Evolutionary conservation across 2,888 invertebrate genomes (phyloP), one percentile per base, ranked within the genome.

Genomic region (Agonopterix arenella): DNA sequence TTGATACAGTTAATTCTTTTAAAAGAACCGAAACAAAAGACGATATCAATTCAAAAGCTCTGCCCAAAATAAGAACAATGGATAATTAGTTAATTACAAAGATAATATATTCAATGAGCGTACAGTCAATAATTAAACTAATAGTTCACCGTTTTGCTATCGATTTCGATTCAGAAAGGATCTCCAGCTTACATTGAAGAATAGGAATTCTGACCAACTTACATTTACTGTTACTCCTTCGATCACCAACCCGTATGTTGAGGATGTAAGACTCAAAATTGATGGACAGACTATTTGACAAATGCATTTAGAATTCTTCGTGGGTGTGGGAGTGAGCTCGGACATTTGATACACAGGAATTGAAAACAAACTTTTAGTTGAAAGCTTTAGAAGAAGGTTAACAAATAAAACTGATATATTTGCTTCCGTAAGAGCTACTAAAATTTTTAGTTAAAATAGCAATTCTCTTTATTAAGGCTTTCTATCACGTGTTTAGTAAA

Each of bases 311-410:
- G 37, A 38, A 11, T 44, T 44, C 37, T 8, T 37, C n/a, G 2
- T 37, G 41, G 11, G 58, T 70, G 76, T 78, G 78, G 72, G 79
- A 79, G 73, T 69, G 60, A 60, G 59, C 57, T 62, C 53, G 54
- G 80, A 71, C 61, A 81, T 69, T 63, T 60, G 79, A 82, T 79
- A 83, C 74, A 66, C 71, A 66, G 73, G 70, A 77, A 71, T 54
- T 47, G 45, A 68, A 67, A 66, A 68, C 61, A 64, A 69, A 75
- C 73, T 70, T 63, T 58, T 52, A 60, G 62, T 68, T 65, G 63
- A 64, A 60, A 70, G 57, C 68, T 62, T 62, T 56, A 67, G 72
- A 37, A 66, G 68, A 70, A 67, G 70, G 68, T 69, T 76, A 80
- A 77, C 68, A 80, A 65, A 69, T 64, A 60, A 67, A 68, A 48